Conservation (phyloP, 2,113 vertebrate species). For the Albula goreensis region DNA sequence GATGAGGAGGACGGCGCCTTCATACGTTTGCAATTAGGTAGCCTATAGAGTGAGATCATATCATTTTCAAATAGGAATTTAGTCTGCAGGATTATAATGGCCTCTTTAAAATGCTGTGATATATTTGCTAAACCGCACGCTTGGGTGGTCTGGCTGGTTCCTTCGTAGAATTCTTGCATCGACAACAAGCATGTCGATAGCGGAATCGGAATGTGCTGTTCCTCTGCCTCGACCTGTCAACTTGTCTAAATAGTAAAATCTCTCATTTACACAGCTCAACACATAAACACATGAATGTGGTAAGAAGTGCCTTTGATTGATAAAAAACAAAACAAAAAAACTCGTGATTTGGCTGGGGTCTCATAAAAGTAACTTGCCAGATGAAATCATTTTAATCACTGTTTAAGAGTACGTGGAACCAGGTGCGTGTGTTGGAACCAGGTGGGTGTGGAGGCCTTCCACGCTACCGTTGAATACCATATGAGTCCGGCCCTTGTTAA, state of each 20-base stretch:
- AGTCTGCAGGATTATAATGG: neutral
- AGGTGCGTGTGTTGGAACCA: neutral
- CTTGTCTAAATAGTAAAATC: neutral
- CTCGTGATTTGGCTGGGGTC: neutral
- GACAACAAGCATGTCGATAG: neutral
- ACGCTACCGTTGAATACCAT: too few species aligned
- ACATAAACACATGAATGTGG: too few species aligned
- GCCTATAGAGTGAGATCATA: conserved; percentile 4
- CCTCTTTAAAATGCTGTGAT: neutral
- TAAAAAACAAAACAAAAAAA: neutral
- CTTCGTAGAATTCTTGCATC: neutral
- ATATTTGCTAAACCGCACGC: neutral
- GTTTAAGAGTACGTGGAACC: neutral
- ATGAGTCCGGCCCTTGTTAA: too few species aligned
- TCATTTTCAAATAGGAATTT: neutral
- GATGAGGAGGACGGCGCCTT: neutral
- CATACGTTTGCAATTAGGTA: neutral
- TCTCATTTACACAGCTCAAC: too few species aligned
- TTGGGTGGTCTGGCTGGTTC: neutral
- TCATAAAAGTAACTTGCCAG: neutral
- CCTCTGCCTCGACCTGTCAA: neutral
- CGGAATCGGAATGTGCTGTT: neutral
- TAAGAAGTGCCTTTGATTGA: too few species aligned
- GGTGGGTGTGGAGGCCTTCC: too few species aligned
- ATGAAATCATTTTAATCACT: neutral